Base-by-base conservation (phyloP, 1,140 invertebrate species). In the Bilobella aurantiaca region DNA sequence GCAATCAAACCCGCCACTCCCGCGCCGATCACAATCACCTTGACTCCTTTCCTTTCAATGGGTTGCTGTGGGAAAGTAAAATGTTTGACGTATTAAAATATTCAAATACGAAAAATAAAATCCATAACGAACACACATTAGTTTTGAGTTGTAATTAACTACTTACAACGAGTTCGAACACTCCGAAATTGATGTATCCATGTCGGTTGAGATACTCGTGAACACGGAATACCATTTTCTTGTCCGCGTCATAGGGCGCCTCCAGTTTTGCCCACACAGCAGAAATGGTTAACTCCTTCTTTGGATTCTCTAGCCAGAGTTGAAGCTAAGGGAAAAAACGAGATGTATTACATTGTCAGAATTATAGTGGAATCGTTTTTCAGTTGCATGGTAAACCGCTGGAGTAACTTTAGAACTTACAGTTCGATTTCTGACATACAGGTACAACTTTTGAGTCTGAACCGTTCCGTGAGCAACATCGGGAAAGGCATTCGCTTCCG, bases 141-240 rank as follows among this genome's bases (percentile, higher is more conserved):
- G n/a, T n/a, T n/a, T n/a, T n/a, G n/a, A 42, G 18, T 42, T 42
- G 34, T 25, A 12, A 12, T 32, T n/a, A 31, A 31, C 21, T 14
- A 69, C 63, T 72, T 78, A 83, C 82, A 76, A 92, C 75, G 61
- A 91, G 81, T 77, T 96, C 93, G 76, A 93, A 98, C 25, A 98
- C 87, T 0, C 96, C 96, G 84, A 95, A 99, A 80, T 99, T 99
- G 58, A 99, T 97, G 73, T 92, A 96, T 5, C 96, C 94, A 80
- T 98, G 92, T 65, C 96, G 82, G 75, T 98, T 91, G 8, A 99
- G 79, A 77, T 93, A 99, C 0, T 89, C 87, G 81, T 95, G 92
- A 59, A 95, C 84, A 71, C 94, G 82, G 74, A 85, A 83, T 2
- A 96, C 83, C 1, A 98, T 77, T 3, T 85, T 83, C 28, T 84